These are phyloP conservation scores for Mormyrops boulengeri DNA, from an alignment of 2,797 vertebrate genomes.

Conservation along the genomic window DNA sequence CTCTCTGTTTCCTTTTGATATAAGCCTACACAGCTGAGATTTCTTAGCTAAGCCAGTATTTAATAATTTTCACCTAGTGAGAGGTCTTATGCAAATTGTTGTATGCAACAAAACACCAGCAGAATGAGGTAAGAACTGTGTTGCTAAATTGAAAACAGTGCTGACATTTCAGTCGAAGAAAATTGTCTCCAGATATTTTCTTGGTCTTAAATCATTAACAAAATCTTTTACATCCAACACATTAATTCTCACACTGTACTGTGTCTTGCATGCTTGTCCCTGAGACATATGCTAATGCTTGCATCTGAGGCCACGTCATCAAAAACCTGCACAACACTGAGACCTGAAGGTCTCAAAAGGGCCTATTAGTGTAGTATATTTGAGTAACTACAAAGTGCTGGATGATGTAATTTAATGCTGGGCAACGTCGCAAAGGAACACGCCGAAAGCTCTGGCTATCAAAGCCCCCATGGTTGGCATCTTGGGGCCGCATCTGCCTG, in stretches of 20 bases:
- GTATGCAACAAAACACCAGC: neutral
- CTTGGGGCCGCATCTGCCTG: neutral
- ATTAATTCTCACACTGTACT: neutral
- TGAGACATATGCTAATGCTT: neutral
- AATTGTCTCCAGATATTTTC: constrained; percentile 8
- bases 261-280: neutral
- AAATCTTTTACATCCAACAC: neutral
- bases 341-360: neutral
- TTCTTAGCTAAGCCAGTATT: neutral
- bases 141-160: neutral
- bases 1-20: neutral
- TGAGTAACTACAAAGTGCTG: neutral
- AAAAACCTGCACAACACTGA: neutral
- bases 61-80: neutral
- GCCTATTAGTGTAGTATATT: neutral
- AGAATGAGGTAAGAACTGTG: neutral
- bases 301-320: neutral
- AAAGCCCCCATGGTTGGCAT: neutral
- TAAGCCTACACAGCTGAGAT: neutral
- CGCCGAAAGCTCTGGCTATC: neutral
- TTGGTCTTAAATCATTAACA: neutral
- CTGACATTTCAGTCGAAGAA: neutral
- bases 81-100: neutral
- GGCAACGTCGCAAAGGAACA: neutral
- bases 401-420: constrained; percentile 16